A percentile compares a stretch with the other conserved stretches of the same genome.
Evolutionary conservation across 2,888 invertebrate species (phyloP).

Genomic region (Phymatocera aterrima): DNA sequence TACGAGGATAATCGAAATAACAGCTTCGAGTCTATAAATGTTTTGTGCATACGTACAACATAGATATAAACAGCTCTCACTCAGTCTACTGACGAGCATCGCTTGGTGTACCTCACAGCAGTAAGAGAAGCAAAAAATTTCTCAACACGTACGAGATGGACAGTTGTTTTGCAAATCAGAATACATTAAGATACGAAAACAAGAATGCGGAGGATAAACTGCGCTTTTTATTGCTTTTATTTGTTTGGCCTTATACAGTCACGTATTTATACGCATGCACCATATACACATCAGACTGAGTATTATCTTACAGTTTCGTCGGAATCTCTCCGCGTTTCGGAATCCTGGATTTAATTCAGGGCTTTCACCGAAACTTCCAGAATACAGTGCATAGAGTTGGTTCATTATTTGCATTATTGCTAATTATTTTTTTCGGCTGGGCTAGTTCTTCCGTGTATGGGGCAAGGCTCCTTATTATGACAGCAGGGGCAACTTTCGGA

Average conservation of each 20-base stretch:
- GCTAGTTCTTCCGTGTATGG: conserved; percentile 52
- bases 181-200: conserved; percentile 4
- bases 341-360: neutral
- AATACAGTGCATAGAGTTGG: neutral
- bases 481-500: conserved; percentile 64
- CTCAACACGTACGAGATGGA: neutral
- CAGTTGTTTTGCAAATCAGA: neutral
- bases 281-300: neutral
- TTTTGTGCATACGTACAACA: neutral
- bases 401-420: neutral
- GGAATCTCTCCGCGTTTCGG: neutral
- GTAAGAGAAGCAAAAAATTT: neutral
- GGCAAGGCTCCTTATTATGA: conserved; percentile 54
- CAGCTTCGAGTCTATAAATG: neutral
- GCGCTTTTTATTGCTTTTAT: neutral
- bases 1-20: neutral
- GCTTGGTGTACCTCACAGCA: neutral
- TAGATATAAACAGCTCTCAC: too few species aligned
- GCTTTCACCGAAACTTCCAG: neutral
- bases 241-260: neutral
- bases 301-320: neutral
- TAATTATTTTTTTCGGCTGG: neutral
- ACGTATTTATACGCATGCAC: neutral
- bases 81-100: neutral
- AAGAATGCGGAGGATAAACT: neutral